Evolutionary conservation across 2,797 vertebrate species (phyloP).

Genomic region (Gambusia yucatana): DNA sequence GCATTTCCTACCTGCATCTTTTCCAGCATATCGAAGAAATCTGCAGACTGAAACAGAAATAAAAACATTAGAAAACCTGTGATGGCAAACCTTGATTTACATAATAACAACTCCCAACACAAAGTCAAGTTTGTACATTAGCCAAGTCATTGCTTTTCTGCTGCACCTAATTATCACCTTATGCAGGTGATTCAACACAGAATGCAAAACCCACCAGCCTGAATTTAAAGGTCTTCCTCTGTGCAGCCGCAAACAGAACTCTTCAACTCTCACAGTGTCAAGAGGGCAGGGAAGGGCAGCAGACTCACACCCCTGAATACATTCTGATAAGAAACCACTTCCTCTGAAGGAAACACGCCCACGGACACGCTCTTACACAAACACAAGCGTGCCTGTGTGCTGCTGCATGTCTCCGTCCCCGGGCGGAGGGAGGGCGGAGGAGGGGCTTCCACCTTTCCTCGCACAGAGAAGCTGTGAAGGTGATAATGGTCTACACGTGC

Average conservation of each 20-base stretch:
- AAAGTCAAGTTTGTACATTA: not conserved
- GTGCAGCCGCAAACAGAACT: not conserved
- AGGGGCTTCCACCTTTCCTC: slow-evolving; percentile 25
- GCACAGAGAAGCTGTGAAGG: slow-evolving; percentile 36
- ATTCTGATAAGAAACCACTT: slow-evolving; percentile 60
- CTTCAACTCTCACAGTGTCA: slow-evolving; percentile 29
- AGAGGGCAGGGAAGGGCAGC: slow-evolving; percentile 32
- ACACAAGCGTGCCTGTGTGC: slow-evolving; percentile 6
- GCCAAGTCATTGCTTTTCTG: not conserved
- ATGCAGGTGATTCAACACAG: slow-evolving; percentile 4
- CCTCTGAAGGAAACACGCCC: slow-evolving; percentile 38
- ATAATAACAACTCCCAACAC: not conserved
- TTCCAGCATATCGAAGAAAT: slow-evolving; percentile 99
- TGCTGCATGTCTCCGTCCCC: slow-evolving; percentile 22
- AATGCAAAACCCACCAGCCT: slow-evolving; percentile 6
- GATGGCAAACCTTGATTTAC: not conserved
- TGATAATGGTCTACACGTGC: slow-evolving; percentile 38
- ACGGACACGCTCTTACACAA: slow-evolving; percentile 4
- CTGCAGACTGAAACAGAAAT: slow-evolving; percentile 88
- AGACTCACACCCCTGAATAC: slow-evolving; percentile 50
- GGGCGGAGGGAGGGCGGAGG: not conserved
- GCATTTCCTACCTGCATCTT: slow-evolving; percentile 92
- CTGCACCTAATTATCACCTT: slow-evolving; percentile 28
- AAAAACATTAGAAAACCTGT: not conserved
- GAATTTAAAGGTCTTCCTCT: slow-evolving; percentile 23